These are phyloP conservation scores for Leptopilina syphax DNA, from an alignment of 2,888 invertebrate species.

Conservation along the genomic window DNA sequence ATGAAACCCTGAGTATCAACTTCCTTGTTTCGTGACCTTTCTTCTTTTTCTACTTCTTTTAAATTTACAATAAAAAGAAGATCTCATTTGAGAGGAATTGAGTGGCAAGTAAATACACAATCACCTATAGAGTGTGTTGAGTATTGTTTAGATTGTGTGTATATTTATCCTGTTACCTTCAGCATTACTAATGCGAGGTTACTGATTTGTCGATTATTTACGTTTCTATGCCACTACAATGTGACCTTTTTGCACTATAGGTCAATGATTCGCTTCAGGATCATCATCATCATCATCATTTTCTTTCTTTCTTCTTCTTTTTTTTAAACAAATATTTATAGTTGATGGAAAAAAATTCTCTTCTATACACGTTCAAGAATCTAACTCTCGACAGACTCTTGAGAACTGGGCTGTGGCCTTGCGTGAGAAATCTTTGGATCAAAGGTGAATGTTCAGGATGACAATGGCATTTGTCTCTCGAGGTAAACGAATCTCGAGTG, in stretches of 20 bases:
- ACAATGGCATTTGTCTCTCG: neutral
- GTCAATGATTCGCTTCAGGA: slow-evolving; percentile 7
- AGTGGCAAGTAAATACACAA: neutral
- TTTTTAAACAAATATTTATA: neutral
- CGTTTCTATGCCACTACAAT: neutral
- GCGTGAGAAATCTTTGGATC: neutral
- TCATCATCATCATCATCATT: neutral
- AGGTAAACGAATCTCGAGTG: neutral
- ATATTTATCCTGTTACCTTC: slow-evolving; percentile 26
- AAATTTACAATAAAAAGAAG: neutral
- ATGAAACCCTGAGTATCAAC: neutral
- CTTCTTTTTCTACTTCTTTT: neutral
- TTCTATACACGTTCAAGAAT: neutral
- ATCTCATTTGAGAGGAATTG: no score
- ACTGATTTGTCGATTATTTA: neutral
- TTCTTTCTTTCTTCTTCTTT: no score
- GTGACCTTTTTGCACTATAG: neutral
- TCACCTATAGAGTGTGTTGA: neutral
- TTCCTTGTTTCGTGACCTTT: slow-evolving; percentile 8
- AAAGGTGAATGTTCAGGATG: slow-evolving; percentile 2
- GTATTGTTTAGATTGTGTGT: neutral
- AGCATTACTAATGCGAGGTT: slow-evolving; percentile 13
- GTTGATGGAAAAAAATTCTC: neutral
- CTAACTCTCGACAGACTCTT: slow-evolving; percentile 1
- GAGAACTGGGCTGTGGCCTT: slow-evolving; percentile 15